phyloP scores from a whole-genome alignment of 1,140 invertebrate species.

The Aphaenogaster floridana region DNA sequence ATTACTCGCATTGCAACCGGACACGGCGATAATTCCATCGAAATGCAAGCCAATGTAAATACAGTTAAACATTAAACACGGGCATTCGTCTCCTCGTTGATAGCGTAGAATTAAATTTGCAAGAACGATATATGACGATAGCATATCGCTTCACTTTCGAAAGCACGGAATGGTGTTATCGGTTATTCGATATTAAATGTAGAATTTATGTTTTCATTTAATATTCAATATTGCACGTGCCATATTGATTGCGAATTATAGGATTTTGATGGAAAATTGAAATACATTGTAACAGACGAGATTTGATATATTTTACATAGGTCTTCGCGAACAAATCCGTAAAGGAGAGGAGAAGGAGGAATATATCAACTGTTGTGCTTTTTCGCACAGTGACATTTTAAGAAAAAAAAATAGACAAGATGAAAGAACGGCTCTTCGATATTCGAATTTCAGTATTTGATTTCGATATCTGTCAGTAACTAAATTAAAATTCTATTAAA shows the following conservation, averaged over 20 bases:
- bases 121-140: slow-evolving; percentile 27
- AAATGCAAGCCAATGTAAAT: slow-evolving; percentile 50
- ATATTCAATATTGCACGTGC: slow-evolving; percentile 52
- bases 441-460: neutral
- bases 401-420: neutral
- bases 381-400: neutral
- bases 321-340: neutral
- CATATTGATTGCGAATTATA: slow-evolving; percentile 51
- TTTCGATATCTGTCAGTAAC: neutral
- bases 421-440: neutral
- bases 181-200: slow-evolving; percentile 55
- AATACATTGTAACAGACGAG: slow-evolving; percentile 26
- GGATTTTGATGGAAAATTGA: slow-evolving; percentile 21
- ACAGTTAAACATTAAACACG: slow-evolving; percentile 38
- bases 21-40: slow-evolving; percentile 5
- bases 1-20: neutral
- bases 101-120: slow-evolving; percentile 51
- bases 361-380: no score
- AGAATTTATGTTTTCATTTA: slow-evolving; percentile 56
- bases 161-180: slow-evolving; percentile 21
- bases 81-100: neutral
- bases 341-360: neutral
- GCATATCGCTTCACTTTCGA: slow-evolving; percentile 39
- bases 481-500: slow-evolving; percentile 23
- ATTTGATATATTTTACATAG: slow-evolving; percentile 26